Evolutionary conservation across 2,888 invertebrate species (phyloP).

Genomic region (Cephus rjabovi): DNA sequence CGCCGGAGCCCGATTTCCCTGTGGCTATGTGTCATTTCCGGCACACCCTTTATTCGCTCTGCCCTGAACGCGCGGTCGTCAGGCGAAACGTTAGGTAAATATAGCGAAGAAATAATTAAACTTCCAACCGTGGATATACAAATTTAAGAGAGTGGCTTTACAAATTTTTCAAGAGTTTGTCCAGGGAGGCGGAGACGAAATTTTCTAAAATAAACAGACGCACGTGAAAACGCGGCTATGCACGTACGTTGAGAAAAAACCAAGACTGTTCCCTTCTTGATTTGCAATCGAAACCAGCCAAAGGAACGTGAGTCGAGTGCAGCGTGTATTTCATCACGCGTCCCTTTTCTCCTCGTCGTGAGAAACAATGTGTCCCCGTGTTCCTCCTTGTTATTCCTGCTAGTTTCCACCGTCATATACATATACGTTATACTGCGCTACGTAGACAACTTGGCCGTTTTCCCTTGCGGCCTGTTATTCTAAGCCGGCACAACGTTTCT

Average conservation of each 20-base stretch:
- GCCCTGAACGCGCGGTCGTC: background rate
- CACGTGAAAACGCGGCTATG: background rate
- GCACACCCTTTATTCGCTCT: background rate
- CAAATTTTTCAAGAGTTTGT: background rate
- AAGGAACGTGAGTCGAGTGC: background rate
- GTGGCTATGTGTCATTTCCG: background rate
- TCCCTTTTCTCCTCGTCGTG: background rate
- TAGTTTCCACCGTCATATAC: background rate
- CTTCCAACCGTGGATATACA: background rate
- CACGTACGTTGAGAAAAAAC: background rate
- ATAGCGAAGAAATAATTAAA: background rate
- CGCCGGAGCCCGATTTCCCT: background rate
- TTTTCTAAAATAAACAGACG: background rate
- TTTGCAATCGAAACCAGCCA: background rate
- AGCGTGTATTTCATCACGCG: background rate
- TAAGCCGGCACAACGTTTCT: slow-evolving; percentile 19
- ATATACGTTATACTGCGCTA: background rate
- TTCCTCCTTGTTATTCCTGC: background rate
- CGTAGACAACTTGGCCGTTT: background rate
- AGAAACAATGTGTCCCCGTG: too few relatives aligned
- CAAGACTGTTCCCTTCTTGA: background rate
- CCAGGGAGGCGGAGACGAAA: background rate
- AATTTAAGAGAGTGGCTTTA: background rate
- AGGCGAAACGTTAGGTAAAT: background rate
- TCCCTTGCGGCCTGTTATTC: slow-evolving; percentile 1